Conservation (phyloP, 2,113 vertebrate genomes). For the Gymnarchus niloticus region DNA sequence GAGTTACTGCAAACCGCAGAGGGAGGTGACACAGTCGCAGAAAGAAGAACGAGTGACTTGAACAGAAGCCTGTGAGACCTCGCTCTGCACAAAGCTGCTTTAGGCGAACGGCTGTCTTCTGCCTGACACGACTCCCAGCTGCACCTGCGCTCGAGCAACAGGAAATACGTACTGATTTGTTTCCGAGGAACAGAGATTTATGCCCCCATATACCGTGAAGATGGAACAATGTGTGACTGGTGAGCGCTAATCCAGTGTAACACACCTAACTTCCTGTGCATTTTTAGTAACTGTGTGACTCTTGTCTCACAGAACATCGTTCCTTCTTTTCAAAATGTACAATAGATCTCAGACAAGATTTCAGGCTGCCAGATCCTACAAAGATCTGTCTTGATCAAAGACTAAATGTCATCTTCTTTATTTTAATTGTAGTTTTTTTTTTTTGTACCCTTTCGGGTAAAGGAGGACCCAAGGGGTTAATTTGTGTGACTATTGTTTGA, state of each 20-base stretch:
- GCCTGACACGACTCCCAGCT: background rate
- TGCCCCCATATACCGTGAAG: conserved; percentile 28
- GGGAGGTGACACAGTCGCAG: background rate
- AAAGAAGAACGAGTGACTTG: background rate
- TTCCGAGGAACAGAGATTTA: background rate
- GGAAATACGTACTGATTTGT: background rate
- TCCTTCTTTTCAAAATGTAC: background rate
- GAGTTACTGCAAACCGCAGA: background rate
- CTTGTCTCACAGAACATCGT: background rate
- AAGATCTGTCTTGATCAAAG: background rate
- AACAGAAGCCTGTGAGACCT: background rate
- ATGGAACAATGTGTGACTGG: background rate
- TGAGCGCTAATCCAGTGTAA: background rate
- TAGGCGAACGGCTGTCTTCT: background rate
- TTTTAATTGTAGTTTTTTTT: background rate
- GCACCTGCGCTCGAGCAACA: background rate
- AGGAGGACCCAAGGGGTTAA: background rate
- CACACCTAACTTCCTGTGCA: too few relatives aligned
- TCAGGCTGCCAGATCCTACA: background rate
- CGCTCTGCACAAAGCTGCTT: background rate
- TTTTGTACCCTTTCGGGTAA: background rate
- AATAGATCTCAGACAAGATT: background rate
- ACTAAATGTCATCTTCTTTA: background rate
- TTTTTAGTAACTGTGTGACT: background rate
- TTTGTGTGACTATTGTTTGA: conserved; percentile 1